A percentile compares a stretch with the other conserved stretches of the same genome.
These are phyloP conservation scores for Phortica magna DNA, from an alignment of 2,888 invertebrate genomes.

Conservation along the genomic window DNA sequence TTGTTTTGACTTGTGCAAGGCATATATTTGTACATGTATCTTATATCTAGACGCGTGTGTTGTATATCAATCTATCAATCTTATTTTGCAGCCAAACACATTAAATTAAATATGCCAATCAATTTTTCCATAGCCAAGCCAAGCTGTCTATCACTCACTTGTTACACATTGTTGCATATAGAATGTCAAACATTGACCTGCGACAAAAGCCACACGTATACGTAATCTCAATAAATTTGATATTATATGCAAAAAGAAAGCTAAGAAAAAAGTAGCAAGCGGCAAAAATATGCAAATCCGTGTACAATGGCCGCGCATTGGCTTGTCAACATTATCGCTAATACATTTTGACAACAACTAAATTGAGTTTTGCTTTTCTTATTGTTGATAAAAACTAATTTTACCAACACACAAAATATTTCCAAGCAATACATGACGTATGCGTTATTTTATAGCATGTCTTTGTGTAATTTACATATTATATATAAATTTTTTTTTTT, in stretches of 20 bases:
- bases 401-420: neutral
- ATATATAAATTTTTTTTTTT: neutral
- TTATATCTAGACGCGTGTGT: neutral
- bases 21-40: neutral
- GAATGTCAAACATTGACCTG: slow-evolving; percentile 12
- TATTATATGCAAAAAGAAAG: neutral
- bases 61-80: neutral
- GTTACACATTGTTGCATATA: neutral
- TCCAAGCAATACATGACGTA: neutral
- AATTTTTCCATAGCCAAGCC: slow-evolving; percentile 1
- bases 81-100: neutral
- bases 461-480: neutral
- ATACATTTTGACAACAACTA: neutral
- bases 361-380: neutral
- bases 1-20: neutral
- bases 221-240: neutral
- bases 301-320: neutral
- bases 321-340: neutral
- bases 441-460: neutral
- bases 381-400: neutral
- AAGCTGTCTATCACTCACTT: neutral
- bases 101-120: slow-evolving; percentile 23
- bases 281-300: neutral
- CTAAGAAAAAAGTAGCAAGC: neutral
- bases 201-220: neutral